Evolutionary conservation across 2,888 invertebrate genomes (phyloP), one percentile per base, ranked within the genome.

Genomic region (Pteria penguin): DNA sequence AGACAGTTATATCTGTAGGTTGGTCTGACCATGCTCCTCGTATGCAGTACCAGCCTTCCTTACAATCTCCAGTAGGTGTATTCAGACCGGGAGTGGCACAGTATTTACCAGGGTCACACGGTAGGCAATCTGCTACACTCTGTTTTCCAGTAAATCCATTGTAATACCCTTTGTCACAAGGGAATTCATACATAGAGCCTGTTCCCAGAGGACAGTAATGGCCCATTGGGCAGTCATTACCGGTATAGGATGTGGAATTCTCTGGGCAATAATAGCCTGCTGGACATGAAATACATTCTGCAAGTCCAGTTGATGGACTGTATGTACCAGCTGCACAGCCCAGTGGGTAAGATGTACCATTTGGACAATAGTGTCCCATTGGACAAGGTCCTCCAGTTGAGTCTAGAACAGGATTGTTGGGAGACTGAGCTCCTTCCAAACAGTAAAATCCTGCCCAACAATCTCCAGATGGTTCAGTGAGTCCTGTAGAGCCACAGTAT

Each of bases 361-460:
- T 87, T 1, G 87, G 89, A 70, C 91, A 91, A 76, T 84, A 90
- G 74, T 90, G 87, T n/a, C 91, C 91, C 2, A 82, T 75, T 5
- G 90, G 89, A 73, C 91, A 91, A 0, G 87, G 87, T n/a, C 90
- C 90, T 31, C 88, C 86, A 63, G 87, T 81, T 24, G 76, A 76
- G 66, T 86, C 86, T 22, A 82, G 80, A 11, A 75, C 83, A 22
- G 87, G 86, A 65, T 87, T 87, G 72, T 87, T 87, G 18, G 86
- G 85, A 36, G 79, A 75, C 45, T 76, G 57, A 2, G 90, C 87
- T 5, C 89, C 89, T n/a, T 58, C 70, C 31, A 89, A 72, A 76
- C 91, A 91, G 81, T 86, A 91, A 74, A 90, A 91, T 4, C 91
- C 91, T 5, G 82, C 90, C 79, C 83, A 85, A 74, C 91, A 91